Evolutionary conservation across 1,140 invertebrate species (phyloP).

Genomic region (Zaprionus taronus): DNA sequence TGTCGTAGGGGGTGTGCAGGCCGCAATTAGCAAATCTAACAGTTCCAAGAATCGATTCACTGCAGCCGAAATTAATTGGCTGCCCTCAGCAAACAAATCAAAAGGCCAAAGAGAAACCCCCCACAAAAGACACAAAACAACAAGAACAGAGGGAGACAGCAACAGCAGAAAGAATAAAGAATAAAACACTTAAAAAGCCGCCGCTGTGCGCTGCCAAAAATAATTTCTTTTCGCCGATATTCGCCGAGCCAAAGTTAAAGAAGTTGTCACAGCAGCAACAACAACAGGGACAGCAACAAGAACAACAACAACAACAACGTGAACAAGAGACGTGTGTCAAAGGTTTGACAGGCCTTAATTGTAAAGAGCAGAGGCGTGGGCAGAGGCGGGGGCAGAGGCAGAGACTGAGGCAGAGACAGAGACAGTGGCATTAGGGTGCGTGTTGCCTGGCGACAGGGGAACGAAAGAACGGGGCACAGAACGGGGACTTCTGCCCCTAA

Average conservation of each 20-base stretch:
- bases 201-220: constrained; percentile 53
- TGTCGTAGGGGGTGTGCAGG: constrained; percentile 47
- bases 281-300: constrained; percentile 10
- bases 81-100: constrained; percentile 33
- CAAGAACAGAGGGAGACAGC: not conserved
- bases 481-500: too few relatives aligned
- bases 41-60: constrained; percentile 80
- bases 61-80: constrained; percentile 74
- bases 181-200: constrained; percentile 33
- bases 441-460: not conserved
- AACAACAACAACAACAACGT: constrained; percentile 12
- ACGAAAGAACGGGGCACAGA: not conserved
- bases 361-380: constrained; percentile 18
- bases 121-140: constrained; percentile 14
- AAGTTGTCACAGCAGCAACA: constrained; percentile 53
- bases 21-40: constrained; percentile 83
- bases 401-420: not conserved
- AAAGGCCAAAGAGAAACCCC: constrained; percentile 8
- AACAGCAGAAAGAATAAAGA: constrained; percentile 13
- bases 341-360: constrained; percentile 83
- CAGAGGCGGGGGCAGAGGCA: too few relatives aligned
- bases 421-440: not conserved
- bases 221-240: constrained; percentile 52
- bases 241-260: constrained; percentile 46
- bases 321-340: constrained; percentile 71